Conservation (phyloP, 2,888 invertebrate species). For the Syritta pipiens region DNA sequence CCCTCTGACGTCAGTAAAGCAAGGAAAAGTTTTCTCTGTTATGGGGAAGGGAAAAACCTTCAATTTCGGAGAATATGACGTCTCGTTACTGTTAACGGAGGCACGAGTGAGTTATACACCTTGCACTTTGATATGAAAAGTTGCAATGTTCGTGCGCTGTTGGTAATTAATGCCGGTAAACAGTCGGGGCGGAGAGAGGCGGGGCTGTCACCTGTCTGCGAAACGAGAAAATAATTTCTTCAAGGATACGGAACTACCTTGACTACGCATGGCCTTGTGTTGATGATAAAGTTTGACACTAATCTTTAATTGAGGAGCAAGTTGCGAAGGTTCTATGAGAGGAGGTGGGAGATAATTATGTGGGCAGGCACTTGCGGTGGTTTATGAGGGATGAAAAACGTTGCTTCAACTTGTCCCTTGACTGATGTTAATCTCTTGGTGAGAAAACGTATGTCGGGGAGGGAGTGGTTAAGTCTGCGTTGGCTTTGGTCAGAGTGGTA, state of each 20-base stretch:
- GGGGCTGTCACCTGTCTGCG: background rate
- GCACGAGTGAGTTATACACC: no score
- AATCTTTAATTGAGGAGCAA: conserved; percentile 4
- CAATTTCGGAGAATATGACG: no score
- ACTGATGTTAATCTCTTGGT: conserved; percentile 3
- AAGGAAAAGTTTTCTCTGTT: no score
- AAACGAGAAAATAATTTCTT: conserved; percentile 2
- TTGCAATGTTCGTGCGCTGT: background rate
- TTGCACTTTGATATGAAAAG: background rate
- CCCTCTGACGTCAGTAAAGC: no score
- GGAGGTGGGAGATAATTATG: conserved; percentile 1
- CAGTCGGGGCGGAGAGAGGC: background rate
- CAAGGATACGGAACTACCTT: conserved; percentile 6
- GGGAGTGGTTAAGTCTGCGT: background rate
- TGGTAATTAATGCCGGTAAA: background rate
- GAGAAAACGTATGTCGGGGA: background rate
- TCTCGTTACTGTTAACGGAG: no score
- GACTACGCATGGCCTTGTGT: background rate
- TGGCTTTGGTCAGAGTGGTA: no score
- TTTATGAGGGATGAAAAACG: background rate
- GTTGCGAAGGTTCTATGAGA: background rate
- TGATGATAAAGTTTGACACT: background rate
- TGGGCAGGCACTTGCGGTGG: background rate
- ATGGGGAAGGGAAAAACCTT: no score
- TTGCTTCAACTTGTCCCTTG: background rate